Evolutionary conservation across 2,888 invertebrate genomes (phyloP).

Genomic region (Leptinotarsa peninsularis): DNA sequence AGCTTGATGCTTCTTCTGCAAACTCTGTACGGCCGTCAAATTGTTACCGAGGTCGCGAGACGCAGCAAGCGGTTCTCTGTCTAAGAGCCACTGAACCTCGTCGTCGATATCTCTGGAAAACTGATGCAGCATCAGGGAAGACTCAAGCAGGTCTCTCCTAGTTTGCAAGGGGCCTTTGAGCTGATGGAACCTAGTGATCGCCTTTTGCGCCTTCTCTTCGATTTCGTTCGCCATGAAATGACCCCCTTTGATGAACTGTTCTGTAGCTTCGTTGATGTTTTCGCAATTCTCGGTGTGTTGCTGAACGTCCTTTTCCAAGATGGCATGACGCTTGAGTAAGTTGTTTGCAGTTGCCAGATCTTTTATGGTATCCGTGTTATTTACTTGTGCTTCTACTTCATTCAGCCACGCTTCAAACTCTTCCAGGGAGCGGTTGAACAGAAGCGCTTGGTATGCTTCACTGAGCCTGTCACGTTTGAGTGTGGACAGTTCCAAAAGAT

Average conservation of each 20-base stretch:
- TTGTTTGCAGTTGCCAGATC: conserved; percentile 89
- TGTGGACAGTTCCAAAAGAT: conserved; percentile 83
- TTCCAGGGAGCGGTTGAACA: conserved; percentile 89
- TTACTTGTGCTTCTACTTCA: conserved; percentile 80
- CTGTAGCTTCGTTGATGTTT: conserved; percentile 82
- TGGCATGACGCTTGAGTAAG: conserved; percentile 82
- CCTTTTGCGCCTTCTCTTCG: conserved; percentile 76
- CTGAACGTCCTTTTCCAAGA: conserved; percentile 87
- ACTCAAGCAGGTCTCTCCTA: conserved; percentile 90
- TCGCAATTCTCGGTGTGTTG: conserved; percentile 87
- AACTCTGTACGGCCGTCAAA: conserved; percentile 83
- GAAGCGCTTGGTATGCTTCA: conserved; percentile 91
- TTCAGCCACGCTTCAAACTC: conserved; percentile 96
- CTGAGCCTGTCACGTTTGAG: conserved; percentile 86
- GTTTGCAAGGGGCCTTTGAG: conserved; percentile 92
- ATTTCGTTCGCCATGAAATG: conserved; percentile 94
- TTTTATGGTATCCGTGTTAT: conserved; percentile 84
- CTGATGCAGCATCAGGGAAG: conserved; percentile 87
- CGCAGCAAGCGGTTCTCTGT: conserved; percentile 78
- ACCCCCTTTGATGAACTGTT: conserved; percentile 80
- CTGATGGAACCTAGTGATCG: conserved; percentile 71
- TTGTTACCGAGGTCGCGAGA: conserved; percentile 74
- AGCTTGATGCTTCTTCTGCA: conserved; percentile 94
- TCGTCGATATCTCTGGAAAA: conserved; percentile 94
- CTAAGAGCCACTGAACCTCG: conserved; percentile 90